These are phyloP conservation scores for Cromileptes altivelis DNA, from an alignment of 2,113 vertebrate genomes.

Conservation along the genomic window DNA sequence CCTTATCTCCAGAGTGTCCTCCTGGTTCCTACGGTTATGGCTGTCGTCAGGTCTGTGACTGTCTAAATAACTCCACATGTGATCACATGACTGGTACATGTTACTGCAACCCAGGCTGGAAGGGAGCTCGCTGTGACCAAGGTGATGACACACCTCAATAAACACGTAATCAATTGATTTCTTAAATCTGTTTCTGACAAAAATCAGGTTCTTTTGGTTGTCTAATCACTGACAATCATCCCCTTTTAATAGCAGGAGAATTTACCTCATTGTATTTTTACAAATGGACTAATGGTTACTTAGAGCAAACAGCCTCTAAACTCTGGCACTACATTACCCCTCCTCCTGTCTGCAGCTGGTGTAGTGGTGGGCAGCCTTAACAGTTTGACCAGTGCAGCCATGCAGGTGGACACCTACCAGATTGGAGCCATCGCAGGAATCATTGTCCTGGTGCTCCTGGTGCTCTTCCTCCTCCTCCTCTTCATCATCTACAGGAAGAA, in stretches of 20 bases:
- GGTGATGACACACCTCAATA: conserved; percentile 79
- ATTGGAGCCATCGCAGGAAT: conserved; percentile 94
- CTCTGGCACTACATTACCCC: background rate
- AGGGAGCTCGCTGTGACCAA: conserved; percentile 96
- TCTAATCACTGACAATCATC: background rate
- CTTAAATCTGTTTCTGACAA: background rate
- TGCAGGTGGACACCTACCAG: conserved; percentile 94
- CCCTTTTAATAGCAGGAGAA: too few species aligned
- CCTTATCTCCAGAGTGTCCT: conserved; percentile 87
- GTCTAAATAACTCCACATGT: conserved; percentile 97
- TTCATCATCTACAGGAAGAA: conserved; percentile 95
- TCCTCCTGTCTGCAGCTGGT: conserved; percentile 83
- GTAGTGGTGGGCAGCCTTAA: conserved; percentile 93
- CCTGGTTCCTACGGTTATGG: conserved; percentile 93
- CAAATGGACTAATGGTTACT: background rate
- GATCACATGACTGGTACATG: conserved; percentile 97
- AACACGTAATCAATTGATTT: background rate
- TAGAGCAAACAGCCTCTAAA: background rate
- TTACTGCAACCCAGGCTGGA: conserved; percentile 98
- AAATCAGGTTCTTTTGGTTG: background rate
- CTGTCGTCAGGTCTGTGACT: conserved; percentile 96
- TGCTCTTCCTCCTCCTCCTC: conserved; percentile 92
- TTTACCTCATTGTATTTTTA: too few species aligned
- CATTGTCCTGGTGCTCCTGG: conserved; percentile 91
- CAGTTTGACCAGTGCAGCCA: conserved; percentile 93